Percentiles rank a stretch among this genome's conserved stretches.
phyloP scores from a whole-genome alignment of 2,888 invertebrate genomes.

The Synergus laeviventris region DNA sequence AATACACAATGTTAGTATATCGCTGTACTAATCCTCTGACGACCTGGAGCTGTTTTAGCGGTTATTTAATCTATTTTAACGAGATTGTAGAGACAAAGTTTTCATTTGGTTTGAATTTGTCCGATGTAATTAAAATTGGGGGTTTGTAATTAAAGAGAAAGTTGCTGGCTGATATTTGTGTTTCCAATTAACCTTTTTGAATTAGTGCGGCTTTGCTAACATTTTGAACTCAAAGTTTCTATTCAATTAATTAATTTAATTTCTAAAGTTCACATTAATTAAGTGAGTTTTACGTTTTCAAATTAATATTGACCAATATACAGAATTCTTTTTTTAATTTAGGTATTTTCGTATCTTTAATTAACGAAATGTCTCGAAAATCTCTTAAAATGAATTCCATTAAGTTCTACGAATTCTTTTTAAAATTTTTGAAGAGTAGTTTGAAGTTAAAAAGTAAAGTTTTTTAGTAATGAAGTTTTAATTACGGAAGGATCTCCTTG shows the following conservation, averaged over 20 bases:
- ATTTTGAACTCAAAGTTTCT: not conserved
- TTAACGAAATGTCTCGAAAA: too few species aligned
- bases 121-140: not conserved
- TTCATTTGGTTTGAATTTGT: not conserved
- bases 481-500: conserved; percentile 7
- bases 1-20: not conserved
- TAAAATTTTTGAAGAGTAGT: too few species aligned
- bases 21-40: not conserved
- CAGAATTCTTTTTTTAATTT: too few species aligned
- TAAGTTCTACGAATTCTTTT: too few species aligned
- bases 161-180: not conserved
- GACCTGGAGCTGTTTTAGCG: not conserved
- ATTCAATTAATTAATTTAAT: not conserved
- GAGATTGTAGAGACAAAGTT: not conserved
- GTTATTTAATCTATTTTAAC: conserved; percentile 4
- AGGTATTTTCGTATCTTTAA: too few species aligned
- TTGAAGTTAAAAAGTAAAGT: too few species aligned
- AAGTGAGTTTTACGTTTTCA: too few species aligned
- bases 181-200: not conserved
- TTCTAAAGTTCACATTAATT: not conserved
- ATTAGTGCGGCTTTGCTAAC: not conserved
- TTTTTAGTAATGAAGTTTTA: too few species aligned
- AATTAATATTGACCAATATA: too few species aligned
- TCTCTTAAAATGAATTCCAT: too few species aligned
- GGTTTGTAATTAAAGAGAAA: not conserved